Evolutionary conservation across 1,140 invertebrate genomes (phyloP), one percentile per base, ranked within the genome.

Genomic region (Trichonephila inaurata): DNA sequence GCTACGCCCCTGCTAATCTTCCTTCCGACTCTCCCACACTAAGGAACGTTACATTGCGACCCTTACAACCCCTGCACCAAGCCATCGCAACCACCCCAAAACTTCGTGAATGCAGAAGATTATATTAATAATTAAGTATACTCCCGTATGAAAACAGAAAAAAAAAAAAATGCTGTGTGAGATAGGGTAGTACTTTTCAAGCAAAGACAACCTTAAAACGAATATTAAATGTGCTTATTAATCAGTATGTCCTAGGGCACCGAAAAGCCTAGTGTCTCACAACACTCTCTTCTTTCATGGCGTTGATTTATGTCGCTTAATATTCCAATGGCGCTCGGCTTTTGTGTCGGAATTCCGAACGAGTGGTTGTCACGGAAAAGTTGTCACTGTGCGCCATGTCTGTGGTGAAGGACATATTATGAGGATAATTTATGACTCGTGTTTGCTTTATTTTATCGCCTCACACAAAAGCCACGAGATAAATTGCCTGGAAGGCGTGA

Each of bases 401-500:
- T 33, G 69, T 33, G 24, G 69, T 66, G 64, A 66, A 66, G 64
- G 64, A 21, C 64, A 66, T 24, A 77, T 77, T 77, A 77, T 44
- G 81, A 40, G 81, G 21, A 44, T 83, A 83, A 83, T 83, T 83
- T 83, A 83, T 83, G 40, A 21, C 40, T 28, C 10, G 8, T 83
- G 81, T 83, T 83, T 83, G 81, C 81, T 83, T 83, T 83, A 83
- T 83, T 44, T 83, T 51, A 83, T 83, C 81, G 81, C 51, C 40
- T 58, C 18, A 51, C 44, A 58, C 81, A 44, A 51, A 81, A 83
- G 81, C 21, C 19, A 58, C 18, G 44, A n/a, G 40, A 83, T 83
- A 83, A 83, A 83, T 83, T 58, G 81, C 18, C 19, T 44, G 40
- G 40, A 83, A 83, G 81, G 81, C 81, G 81, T 83, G 81, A 83